Evolutionary conservation across 2,888 invertebrate genomes (phyloP), one percentile per base, ranked within the genome.

Genomic region (Spilosoma lubricipeda): DNA sequence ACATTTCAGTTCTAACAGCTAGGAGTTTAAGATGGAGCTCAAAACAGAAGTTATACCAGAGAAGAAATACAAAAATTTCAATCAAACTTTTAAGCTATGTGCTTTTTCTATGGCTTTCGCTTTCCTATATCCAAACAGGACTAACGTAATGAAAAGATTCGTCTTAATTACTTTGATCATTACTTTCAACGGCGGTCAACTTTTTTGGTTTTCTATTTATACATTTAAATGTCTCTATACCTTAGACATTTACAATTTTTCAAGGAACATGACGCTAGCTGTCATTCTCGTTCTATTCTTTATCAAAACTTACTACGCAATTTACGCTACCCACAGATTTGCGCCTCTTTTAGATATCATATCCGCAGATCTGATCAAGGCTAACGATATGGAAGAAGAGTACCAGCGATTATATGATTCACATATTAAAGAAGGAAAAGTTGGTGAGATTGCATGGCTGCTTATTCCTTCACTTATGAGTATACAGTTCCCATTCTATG

Each of bases 81-180:
- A 91, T 69, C 90, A 91, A 75, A 93, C 93, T 0, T 94, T 87
- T 71, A 83, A 86, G 45, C 77, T 89, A 27, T 93, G 93, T 74
- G 86, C 92, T 7, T 92, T 93, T 74, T 88, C 89, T 0, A 80
- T 93, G 13, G 92, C 91, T 2, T 77, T 91, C 20, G 89, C 90
- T 45, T 86, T 91, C 13, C 82, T 93, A 0, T 93, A 93, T 70
- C 93, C 94, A 3, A 94, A 93, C 72, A 87, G 84, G 75, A 78
- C 75, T 1, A 93, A 89, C 13, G 9, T 79, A n/a, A 68, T 82
- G 0, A 84, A 79, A 66, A 88, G 92, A 80, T 65, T 74, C 7
- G 20, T 85, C 2, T 30, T 86, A 2, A 86, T 89, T n/a, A 64
- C 79, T 0, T 7, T 85, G 0, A 81, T 91, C 3, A 65, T 90